Percentiles rank a stretch among this genome's conserved stretches.
Evolutionary conservation across 1,140 invertebrate species (phyloP).

Genomic region (Dinothrombium tinctorium): DNA sequence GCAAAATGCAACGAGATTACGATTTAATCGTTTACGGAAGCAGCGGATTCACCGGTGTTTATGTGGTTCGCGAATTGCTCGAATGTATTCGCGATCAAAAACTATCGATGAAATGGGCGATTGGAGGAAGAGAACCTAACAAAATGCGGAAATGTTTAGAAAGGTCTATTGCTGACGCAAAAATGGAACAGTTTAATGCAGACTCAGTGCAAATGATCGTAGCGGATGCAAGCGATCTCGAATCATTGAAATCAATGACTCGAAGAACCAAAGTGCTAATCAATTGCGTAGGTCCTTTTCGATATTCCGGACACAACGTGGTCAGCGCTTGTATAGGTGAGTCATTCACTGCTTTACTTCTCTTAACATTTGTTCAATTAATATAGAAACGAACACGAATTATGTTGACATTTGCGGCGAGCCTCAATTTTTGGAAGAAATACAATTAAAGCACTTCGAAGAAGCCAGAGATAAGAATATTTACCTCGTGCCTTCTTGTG

Average conservation of each 20-base stretch:
- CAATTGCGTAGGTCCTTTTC: constrained; percentile 54
- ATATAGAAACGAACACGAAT: constrained; percentile 41
- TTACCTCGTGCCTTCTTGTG: constrained; percentile 56
- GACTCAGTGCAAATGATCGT: constrained; percentile 33
- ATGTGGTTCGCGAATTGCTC: constrained; percentile 21
- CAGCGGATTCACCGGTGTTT: constrained; percentile 54
- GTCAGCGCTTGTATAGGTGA: constrained; percentile 58
- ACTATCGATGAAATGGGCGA: not conserved
- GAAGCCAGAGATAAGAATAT: constrained; percentile 39
- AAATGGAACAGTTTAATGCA: not conserved
- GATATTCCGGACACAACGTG: constrained; percentile 66
- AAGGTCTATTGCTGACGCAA: not conserved
- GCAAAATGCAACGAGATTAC: constrained; percentile 20
- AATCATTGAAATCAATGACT: constrained; percentile 49
- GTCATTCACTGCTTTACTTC: not conserved
- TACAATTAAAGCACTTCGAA: constrained; percentile 53
- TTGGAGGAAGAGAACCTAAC: not conserved
- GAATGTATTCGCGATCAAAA: not conserved
- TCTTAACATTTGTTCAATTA: not conserved
- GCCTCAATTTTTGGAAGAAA: constrained; percentile 55
- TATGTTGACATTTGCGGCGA: constrained; percentile 77
- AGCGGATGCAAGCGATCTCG: constrained; percentile 45
- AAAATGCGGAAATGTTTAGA: not conserved
- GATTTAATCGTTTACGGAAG: constrained; percentile 60
- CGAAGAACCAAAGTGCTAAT: constrained; percentile 41